Conservation (phyloP, 2,113 vertebrate genomes). For the Sciurus niger region DNA sequence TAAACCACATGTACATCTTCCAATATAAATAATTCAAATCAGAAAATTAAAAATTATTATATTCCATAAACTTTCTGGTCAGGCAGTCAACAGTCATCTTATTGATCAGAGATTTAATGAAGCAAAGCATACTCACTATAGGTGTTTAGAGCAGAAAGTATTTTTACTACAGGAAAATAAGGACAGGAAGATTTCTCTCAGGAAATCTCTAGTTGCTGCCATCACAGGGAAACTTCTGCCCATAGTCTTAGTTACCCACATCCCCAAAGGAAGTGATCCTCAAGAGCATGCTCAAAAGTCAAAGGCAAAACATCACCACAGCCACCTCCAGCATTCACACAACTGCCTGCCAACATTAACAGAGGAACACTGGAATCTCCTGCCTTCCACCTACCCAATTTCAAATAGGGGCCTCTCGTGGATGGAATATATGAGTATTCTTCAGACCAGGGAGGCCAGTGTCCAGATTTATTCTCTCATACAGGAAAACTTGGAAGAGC, state of each 20-base stretch:
- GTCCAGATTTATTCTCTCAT: background rate
- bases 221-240: background rate
- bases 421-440: background rate
- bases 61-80: background rate
- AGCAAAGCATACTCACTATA: slow-evolving; percentile 34
- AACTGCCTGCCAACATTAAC: background rate
- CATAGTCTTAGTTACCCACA: background rate
- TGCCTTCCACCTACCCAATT: background rate
- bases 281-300: background rate
- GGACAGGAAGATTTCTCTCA: background rate
- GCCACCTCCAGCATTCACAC: background rate
- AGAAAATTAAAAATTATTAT: slow-evolving; percentile 31
- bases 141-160: background rate
- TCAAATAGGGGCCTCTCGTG: background rate
- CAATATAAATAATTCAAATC: slow-evolving; percentile 27
- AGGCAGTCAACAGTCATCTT: background rate
- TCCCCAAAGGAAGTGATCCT: background rate
- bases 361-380: background rate
- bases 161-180: background rate
- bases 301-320: background rate
- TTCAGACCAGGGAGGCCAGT: background rate
- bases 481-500: background rate
- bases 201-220: background rate
- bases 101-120: background rate
- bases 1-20: background rate